Conservation (phyloP, 2,888 invertebrate genomes). For the Orthosia cruda region DNA sequence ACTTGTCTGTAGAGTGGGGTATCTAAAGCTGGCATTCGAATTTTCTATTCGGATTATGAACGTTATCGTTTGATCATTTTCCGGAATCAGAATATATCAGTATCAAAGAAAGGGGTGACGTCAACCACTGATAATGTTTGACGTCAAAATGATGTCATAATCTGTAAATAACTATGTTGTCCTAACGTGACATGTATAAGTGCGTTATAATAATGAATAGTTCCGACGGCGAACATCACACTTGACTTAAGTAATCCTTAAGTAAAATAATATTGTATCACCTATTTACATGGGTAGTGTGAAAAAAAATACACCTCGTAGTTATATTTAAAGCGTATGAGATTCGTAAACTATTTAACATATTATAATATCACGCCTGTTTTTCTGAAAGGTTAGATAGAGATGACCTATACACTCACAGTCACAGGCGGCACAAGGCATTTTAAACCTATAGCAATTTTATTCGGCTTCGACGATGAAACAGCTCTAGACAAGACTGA, state of each 20-base stretch:
- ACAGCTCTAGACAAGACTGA: too few relatives aligned
- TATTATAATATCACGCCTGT: too few relatives aligned
- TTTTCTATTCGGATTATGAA: background rate
- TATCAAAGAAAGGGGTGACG: conserved; percentile 44
- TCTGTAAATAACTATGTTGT: conserved; percentile 23
- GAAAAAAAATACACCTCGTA: background rate
- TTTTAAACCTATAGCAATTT: too few relatives aligned
- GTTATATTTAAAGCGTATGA: background rate
- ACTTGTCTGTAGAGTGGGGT: too few relatives aligned
- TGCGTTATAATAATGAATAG: conserved; percentile 30
- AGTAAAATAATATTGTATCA: too few relatives aligned
- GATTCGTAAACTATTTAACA: background rate
- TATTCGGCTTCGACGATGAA: too few relatives aligned
- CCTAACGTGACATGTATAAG: conserved; percentile 12
- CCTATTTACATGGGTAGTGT: too few relatives aligned
- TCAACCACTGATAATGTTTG: conserved; percentile 44
- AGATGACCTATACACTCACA: too few relatives aligned
- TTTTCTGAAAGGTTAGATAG: too few relatives aligned
- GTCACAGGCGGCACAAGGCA: too few relatives aligned
- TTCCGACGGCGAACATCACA: background rate
- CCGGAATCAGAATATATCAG: background rate
- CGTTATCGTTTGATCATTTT: background rate
- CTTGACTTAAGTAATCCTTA: background rate
- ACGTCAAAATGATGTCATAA: conserved; percentile 53
- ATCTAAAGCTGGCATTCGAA: background rate